Evolutionary conservation across 2,888 invertebrate species (phyloP).

Genomic region (Pomacea canaliculata): DNA sequence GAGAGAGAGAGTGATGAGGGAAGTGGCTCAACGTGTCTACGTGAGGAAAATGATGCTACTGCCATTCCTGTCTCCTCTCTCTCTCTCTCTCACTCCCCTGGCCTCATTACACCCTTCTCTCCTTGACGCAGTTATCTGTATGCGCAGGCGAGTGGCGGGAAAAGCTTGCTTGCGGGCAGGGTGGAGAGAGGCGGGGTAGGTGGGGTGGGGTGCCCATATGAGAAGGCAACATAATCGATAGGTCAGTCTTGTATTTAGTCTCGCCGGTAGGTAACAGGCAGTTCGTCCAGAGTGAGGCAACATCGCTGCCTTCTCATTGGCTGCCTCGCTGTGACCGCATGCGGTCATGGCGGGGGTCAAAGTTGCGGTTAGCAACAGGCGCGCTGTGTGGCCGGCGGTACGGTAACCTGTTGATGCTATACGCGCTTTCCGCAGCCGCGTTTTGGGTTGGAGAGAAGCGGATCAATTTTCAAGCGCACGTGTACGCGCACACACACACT

Average conservation of each 20-base stretch:
- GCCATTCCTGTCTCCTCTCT: constrained; percentile 1
- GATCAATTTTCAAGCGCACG: no score
- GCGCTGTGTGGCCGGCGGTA: neutral
- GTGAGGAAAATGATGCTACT: constrained; percentile 1
- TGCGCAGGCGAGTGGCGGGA: no score
- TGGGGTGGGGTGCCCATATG: neutral
- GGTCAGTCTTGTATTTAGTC: constrained; percentile 28
- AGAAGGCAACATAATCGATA: constrained; percentile 14
- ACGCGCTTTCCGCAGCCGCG: neutral
- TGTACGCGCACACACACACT: no score
- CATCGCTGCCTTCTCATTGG: constrained; percentile 21
- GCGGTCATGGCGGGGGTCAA: constrained; percentile 14
- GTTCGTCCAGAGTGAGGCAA: constrained; percentile 17
- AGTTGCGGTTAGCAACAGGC: constrained; percentile 22
- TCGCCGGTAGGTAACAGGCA: constrained; percentile 24
- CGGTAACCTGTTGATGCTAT: neutral
- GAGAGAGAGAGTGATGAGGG: no score
- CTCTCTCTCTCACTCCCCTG: neutral
- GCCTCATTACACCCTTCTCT: neutral
- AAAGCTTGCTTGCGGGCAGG: neutral
- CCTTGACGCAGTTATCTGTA: no score
- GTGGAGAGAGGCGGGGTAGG: neutral
- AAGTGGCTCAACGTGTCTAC: neutral
- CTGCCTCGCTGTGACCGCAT: constrained; percentile 15
- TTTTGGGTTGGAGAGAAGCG: neutral